phyloP scores from a whole-genome alignment of 2,888 invertebrate genomes.

The Ophioninae sp. region DNA sequence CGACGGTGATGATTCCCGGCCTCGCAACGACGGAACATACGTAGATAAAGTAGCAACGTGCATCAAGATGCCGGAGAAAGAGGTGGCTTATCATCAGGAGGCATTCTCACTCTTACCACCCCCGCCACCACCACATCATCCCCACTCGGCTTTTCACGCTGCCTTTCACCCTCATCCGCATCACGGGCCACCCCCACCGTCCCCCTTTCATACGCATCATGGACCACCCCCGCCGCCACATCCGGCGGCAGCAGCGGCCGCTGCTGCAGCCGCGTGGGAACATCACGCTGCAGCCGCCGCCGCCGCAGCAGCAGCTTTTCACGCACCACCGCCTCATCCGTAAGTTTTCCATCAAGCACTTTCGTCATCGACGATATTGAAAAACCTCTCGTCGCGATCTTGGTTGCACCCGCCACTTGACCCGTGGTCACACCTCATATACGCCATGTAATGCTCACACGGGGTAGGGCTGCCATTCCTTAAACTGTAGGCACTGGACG shows the following conservation, averaged over 20 bases:
- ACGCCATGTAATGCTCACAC: too few species aligned
- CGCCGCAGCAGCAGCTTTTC: constrained; percentile 84
- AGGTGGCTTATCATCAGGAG: constrained; percentile 84
- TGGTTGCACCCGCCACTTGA: background rate
- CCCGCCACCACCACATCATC: constrained; percentile 78
- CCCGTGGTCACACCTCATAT: too few species aligned
- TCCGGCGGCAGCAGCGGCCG: constrained; percentile 74
- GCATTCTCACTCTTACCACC: constrained; percentile 81
- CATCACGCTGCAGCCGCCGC: constrained; percentile 86
- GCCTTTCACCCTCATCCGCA: constrained; percentile 81
- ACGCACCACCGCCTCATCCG: constrained; percentile 80
- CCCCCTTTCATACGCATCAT: constrained; percentile 81
- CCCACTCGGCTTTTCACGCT: constrained; percentile 79
- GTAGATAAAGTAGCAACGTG: constrained; percentile 41
- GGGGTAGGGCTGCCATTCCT: too few species aligned
- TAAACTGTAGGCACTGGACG: too few species aligned
- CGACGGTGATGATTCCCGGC: constrained; percentile 28
- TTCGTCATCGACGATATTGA: background rate
- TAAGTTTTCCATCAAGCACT: constrained; percentile 68
- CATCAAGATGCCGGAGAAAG: constrained; percentile 83
- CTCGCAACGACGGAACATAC: constrained; percentile 25
- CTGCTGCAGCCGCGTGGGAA: constrained; percentile 83
- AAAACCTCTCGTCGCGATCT: background rate
- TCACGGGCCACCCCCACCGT: constrained; percentile 82
- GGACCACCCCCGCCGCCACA: constrained; percentile 74